Evolutionary conservation across 1,140 invertebrate species (phyloP), one percentile per base, ranked within the genome.

Genomic region (Calosoma granatense): DNA sequence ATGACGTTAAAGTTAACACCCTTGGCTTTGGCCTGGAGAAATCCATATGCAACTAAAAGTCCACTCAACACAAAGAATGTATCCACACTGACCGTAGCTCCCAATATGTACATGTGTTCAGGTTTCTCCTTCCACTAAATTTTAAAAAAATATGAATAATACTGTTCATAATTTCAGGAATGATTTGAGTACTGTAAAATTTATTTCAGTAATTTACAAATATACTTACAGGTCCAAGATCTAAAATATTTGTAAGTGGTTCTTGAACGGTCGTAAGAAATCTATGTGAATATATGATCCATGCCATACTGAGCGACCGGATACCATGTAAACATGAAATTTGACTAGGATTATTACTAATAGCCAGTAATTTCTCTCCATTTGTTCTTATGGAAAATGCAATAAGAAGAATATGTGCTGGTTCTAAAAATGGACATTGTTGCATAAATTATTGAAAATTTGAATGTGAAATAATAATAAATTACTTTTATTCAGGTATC

Each of bases 1-100:
- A 66, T 14, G 43, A 67, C 53, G 61, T 72, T 70, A 51, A 74
- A 67, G 22, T 59, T 66, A 20, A 66, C 56, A n/a, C 63, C 60
- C 58, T 69, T 72, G 21, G 69, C 62, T 21, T 74, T 65, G 52
- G 74, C 67, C 56, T 76, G 77, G 9, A 80, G 63, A 17, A 78
- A 73, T 0, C 78, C 67, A 56, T 84, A 83, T 0, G 76, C 70
- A 1, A 80, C 65, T 0, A 86, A 67, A 1, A 83, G 65, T 51
- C 83, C 84, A 66, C 81, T 84, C 6, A 79, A 65, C 21, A 78
- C 64, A 26, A 81, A 77, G 63, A 81, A 81, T 1, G 78, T 78
- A 59, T 81, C 79, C 0, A 81, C 79, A 0, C 75, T 65, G 21
- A 74, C 67, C 1, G 70, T 63, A 2, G 68, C 72, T 0, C 65